Evolutionary conservation across 2,888 invertebrate species (phyloP).

Genomic region (Caenorhabditis plicata): DNA sequence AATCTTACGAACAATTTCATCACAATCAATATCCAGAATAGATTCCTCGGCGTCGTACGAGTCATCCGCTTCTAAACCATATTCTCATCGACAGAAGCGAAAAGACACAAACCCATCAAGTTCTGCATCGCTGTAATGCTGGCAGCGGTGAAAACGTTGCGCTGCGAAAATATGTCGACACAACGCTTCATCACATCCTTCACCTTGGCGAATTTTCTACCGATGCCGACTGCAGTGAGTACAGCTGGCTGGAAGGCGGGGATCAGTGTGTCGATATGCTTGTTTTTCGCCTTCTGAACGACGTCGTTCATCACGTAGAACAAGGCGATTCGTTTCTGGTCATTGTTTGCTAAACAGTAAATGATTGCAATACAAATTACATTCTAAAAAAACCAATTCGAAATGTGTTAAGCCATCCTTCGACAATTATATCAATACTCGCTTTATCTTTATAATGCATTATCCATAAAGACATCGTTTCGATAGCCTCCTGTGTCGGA

Average conservation of each 20-base stretch:
- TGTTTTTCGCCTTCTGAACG: slow-evolving; percentile 78
- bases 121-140: slow-evolving; percentile 76
- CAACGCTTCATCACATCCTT: slow-evolving; percentile 66
- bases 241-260: slow-evolving; percentile 47
- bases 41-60: slow-evolving; percentile 35
- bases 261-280: slow-evolving; percentile 41
- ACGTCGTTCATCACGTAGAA: slow-evolving; percentile 99
- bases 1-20: slow-evolving; percentile 31
- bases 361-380: not conserved
- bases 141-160: slow-evolving; percentile 74
- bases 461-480: slow-evolving; percentile 58
- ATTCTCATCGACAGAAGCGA: no score
- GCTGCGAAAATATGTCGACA: slow-evolving; percentile 69
- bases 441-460: slow-evolving; percentile 55
- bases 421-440: slow-evolving; percentile 51
- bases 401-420: slow-evolving; percentile 57
- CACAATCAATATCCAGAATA: slow-evolving; percentile 31
- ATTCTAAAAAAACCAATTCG: slow-evolving; percentile 34
- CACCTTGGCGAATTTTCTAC: slow-evolving; percentile 41
- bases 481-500: slow-evolving; percentile 47
- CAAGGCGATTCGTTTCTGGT: slow-evolving; percentile 75
- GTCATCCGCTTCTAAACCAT: slow-evolving; percentile 28
- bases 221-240: slow-evolving; percentile 35
- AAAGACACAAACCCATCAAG: slow-evolving; percentile 44
- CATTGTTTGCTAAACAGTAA: slow-evolving; percentile 21